Evolutionary conservation across 37 sponge, comb jelly and placozoan species (phyloP), one percentile per base, ranked within the genome.

Genomic region (Cladorhizidae sp.): DNA sequence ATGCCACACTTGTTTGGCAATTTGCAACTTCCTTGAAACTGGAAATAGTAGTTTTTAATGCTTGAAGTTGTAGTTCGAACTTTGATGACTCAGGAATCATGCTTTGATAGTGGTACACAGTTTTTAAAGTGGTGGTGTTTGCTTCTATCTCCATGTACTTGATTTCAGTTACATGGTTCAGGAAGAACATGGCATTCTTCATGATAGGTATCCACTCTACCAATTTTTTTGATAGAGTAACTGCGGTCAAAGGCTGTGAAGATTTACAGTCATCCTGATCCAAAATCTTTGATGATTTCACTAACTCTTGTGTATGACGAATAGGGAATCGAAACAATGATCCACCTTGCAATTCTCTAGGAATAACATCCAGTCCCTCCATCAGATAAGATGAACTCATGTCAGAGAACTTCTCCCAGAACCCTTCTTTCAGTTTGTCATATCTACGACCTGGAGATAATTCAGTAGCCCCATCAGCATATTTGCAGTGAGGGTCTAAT

Each of bases 321-420:
- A 91, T 64, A 11, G 92, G 92, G 40, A 91, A 83, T 20, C 92
- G 79, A 74, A 91, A 87, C 0, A 91, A 71, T 37, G 88, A 72
- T 0, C 92, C 92, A 81, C 79, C 58, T 21, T 42, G 42, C 18
- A 91, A 28, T 39, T 88, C 82, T 5, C 32, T 26, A 20, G 79
- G 67, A 21, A n/a, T n/a, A n/a, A 15, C 21, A 54, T 83, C 39
- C 8, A 84, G 42, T 0, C 35, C 59, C n/a, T 40, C 29, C 20
- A 28, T 76, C 8, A 88, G 79, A 57, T 80, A 90, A 25, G 81
- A 49, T 2, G 72, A 76, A 25, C 67, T 57, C 29, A 90, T 51
- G 32, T 85, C 90, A 77, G 83, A 31, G 78, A 92, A 86, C 3
- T 45, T 51, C 20, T 83, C 38, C 90, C 90, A 84, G 28, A 85